These are phyloP conservation scores for Orussus abietinus DNA, from an alignment of 1,140 invertebrate genomes.

Conservation along the genomic window DNA sequence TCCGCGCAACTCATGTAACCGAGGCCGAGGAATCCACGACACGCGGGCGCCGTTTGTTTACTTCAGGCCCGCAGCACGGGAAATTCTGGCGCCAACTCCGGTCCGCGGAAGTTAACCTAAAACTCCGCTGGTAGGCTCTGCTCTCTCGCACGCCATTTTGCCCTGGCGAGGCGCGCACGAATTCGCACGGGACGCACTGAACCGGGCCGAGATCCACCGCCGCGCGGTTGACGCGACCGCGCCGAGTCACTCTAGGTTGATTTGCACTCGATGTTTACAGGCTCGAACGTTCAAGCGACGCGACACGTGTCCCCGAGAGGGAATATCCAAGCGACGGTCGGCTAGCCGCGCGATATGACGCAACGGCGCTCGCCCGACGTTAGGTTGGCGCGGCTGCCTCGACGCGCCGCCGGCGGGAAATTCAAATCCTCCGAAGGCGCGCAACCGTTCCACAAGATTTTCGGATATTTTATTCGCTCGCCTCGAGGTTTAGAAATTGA, in stretches of 20 bases:
- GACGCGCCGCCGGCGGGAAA: neutral
- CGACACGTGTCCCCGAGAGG: slow-evolving; percentile 24
- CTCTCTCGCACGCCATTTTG: slow-evolving; percentile 45
- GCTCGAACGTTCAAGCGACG: slow-evolving; percentile 12
- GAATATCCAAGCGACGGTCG: slow-evolving; percentile 4
- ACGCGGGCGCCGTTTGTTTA: too few relatives aligned
- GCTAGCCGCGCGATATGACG: slow-evolving; percentile 39
- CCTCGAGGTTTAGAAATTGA: too few relatives aligned
- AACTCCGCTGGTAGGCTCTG: slow-evolving; percentile 24
- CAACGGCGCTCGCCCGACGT: slow-evolving; percentile 17
- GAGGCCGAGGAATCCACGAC: neutral
- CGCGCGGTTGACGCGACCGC: too few relatives aligned
- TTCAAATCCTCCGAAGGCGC: slow-evolving; percentile 1
- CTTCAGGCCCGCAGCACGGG: too few relatives aligned
- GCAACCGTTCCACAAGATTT: too few relatives aligned
- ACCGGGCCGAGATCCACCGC: too few relatives aligned
- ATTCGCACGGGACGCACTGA: slow-evolving; percentile 26
- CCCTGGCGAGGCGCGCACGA: slow-evolving; percentile 32
- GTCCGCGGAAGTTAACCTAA: slow-evolving; percentile 35
- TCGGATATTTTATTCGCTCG: too few relatives aligned
- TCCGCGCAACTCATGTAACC: slow-evolving; percentile 42
- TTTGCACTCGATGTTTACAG: slow-evolving; percentile 18
- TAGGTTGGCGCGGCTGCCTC: slow-evolving; percentile 4
- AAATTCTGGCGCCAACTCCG: too few relatives aligned
- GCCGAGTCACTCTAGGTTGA: too few relatives aligned